Conservation (phyloP, 2,888 invertebrate genomes). For the Lithophane semibrunnea region DNA sequence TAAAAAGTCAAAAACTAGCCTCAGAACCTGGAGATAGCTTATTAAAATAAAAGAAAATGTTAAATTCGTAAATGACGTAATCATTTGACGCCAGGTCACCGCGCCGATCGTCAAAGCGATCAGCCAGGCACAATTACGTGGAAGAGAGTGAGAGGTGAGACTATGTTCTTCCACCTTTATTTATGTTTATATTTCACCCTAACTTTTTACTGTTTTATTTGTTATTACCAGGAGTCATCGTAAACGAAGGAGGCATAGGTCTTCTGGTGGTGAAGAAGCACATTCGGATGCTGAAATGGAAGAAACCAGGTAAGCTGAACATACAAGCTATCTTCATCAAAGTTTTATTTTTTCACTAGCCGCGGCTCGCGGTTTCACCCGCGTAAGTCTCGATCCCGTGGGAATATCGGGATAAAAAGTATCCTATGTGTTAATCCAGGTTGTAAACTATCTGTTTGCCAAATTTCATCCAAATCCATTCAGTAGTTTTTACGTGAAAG, state of each 20-base stretch:
- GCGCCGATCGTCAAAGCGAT: conserved; percentile 74
- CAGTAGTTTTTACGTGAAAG: no score
- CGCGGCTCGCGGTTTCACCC: no score
- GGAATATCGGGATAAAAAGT: no score
- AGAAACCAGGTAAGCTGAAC: conserved; percentile 64
- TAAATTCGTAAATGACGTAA: conserved; percentile 25
- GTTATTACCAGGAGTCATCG: conserved; percentile 65
- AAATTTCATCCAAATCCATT: no score
- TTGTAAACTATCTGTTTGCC: no score
- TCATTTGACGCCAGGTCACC: conserved; percentile 66
- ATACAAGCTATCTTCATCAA: not conserved
- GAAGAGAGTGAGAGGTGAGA: conserved; percentile 64
- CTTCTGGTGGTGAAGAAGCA: conserved; percentile 68
- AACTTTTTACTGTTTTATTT: not conserved
- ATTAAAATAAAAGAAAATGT: not conserved
- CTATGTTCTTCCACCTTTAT: conserved; percentile 10
- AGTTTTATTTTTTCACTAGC: not conserved
- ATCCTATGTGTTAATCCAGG: no score
- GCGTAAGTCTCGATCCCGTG: no score
- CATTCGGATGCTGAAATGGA: conserved; percentile 70
- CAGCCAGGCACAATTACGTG: conserved; percentile 50
- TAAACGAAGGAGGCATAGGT: conserved; percentile 72
- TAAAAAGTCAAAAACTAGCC: not conserved
- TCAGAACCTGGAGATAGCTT: not conserved
- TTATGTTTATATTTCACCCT: not conserved